A percentile compares a stretch with the other conserved stretches of the same genome.
Evolutionary conservation across 1,140 invertebrate species (phyloP).

Genomic region (Pseudomyrmex concolor): DNA sequence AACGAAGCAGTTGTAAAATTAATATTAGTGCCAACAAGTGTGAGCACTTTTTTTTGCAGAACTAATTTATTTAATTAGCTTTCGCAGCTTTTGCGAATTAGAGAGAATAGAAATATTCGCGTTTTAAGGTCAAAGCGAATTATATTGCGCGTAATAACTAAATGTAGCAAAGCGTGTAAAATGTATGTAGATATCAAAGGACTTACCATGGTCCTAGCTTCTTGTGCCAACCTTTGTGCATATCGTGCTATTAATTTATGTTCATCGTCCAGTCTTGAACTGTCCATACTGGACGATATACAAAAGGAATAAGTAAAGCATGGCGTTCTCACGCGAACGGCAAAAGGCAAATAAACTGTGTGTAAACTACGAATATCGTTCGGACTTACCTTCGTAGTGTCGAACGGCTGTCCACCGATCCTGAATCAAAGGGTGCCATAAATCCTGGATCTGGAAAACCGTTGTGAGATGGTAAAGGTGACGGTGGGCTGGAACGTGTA

Average conservation of each 20-base stretch:
- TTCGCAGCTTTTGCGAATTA: neutral
- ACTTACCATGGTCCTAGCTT: constrained; percentile 93
- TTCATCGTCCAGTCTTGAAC: constrained; percentile 93
- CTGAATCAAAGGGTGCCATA: constrained; percentile 90
- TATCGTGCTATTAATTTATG: constrained; percentile 98
- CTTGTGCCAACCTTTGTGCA: constrained; percentile 96
- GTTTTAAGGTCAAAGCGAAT: constrained; percentile 37
- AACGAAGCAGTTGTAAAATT: constrained; percentile 69
- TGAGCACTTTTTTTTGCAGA: neutral
- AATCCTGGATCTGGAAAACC: constrained; percentile 91
- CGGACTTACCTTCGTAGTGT: constrained; percentile 87
- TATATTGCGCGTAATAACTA: neutral
- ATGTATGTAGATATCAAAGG: constrained; percentile 30
- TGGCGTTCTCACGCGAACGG: constrained; percentile 50
- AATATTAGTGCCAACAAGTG: constrained; percentile 49
- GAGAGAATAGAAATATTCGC: constrained; percentile 1
- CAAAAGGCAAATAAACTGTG: constrained; percentile 55
- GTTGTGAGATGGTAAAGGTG: constrained; percentile 94
- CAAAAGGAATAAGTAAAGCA: constrained; percentile 69
- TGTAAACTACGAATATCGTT: constrained; percentile 26
- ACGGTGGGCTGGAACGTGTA: constrained; percentile 89
- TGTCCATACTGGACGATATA: constrained; percentile 84
- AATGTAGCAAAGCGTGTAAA: constrained; percentile 11
- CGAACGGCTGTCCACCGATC: constrained; percentile 92
- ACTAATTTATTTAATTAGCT: constrained; percentile 33